phyloP scores from a whole-genome alignment of 2,888 invertebrate species.

The Andrena chrysosceles region DNA sequence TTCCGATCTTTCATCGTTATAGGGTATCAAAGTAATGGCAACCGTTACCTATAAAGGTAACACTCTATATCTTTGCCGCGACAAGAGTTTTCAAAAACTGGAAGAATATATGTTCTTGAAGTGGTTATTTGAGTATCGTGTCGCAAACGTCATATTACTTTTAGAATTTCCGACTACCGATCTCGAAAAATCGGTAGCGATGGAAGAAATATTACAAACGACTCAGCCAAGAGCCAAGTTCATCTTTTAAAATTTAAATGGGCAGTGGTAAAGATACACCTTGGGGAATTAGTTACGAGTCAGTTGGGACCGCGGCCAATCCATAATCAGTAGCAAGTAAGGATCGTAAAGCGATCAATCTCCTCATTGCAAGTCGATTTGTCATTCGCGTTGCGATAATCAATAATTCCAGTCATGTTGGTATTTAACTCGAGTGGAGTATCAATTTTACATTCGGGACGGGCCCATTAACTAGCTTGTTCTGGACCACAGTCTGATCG shows the following conservation, averaged over 20 bases:
- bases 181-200: neutral
- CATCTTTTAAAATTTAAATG: constrained; percentile 1
- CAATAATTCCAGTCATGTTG: constrained; percentile 49
- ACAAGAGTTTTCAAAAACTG: neutral
- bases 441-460: constrained; percentile 38
- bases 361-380: constrained; percentile 36
- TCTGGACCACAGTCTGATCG: neutral
- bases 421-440: constrained; percentile 23
- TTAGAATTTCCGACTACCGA: neutral
- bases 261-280: neutral
- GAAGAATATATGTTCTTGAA: neutral
- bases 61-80: neutral
- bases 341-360: constrained; percentile 40
- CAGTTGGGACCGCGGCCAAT: constrained; percentile 24
- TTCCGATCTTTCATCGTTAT: neutral
- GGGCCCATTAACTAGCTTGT: constrained; percentile 32
- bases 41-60: neutral
- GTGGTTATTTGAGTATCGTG: neutral
- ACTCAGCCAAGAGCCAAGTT: neutral
- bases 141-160: neutral
- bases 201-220: neutral
- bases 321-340: constrained; percentile 33
- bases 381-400: constrained; percentile 49
- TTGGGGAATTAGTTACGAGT: constrained; percentile 14
- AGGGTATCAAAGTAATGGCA: neutral